Percentiles rank a stretch among this genome's conserved stretches.
These are phyloP conservation scores for Molossus alvarezi DNA, from an alignment of 2,797 vertebrate species.

Conservation along the genomic window DNA sequence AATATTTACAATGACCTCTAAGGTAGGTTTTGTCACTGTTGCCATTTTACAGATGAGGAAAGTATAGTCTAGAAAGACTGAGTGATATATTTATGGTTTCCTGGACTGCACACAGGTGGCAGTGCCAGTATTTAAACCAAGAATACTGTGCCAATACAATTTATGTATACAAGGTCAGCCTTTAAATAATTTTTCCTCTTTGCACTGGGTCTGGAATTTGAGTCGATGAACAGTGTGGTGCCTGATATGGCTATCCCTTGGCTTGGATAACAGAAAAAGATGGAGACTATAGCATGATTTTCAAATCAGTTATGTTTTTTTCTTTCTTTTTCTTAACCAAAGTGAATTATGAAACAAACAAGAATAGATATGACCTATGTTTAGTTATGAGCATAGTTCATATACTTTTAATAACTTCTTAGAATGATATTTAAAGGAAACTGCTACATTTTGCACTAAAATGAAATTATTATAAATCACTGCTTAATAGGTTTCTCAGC, in stretches of 20 bases:
- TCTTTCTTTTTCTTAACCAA: slow-evolving; percentile 16
- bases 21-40: background rate
- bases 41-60: slow-evolving; percentile 31
- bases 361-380: background rate
- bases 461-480: slow-evolving; percentile 44
- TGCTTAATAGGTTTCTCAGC: background rate
- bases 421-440: slow-evolving; percentile 50
- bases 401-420: slow-evolving; percentile 1
- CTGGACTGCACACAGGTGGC: background rate
- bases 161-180: slow-evolving; percentile 29
- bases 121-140: slow-evolving; percentile 62
- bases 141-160: background rate
- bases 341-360: slow-evolving; percentile 44
- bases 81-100: background rate
- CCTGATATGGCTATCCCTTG: slow-evolving; percentile 47
- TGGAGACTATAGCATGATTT: slow-evolving; percentile 9
- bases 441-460: slow-evolving; percentile 35
- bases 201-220: slow-evolving; percentile 52
- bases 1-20: background rate
- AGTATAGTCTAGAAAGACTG: slow-evolving; percentile 40
- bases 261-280: slow-evolving; percentile 29
- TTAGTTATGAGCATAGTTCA: background rate
- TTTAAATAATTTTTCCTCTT: slow-evolving; percentile 53
- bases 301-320: background rate
- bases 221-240: background rate